Evolutionary conservation across 2,113 vertebrate genomes (phyloP).

Genomic region (Gadus chalcogrammus): DNA sequence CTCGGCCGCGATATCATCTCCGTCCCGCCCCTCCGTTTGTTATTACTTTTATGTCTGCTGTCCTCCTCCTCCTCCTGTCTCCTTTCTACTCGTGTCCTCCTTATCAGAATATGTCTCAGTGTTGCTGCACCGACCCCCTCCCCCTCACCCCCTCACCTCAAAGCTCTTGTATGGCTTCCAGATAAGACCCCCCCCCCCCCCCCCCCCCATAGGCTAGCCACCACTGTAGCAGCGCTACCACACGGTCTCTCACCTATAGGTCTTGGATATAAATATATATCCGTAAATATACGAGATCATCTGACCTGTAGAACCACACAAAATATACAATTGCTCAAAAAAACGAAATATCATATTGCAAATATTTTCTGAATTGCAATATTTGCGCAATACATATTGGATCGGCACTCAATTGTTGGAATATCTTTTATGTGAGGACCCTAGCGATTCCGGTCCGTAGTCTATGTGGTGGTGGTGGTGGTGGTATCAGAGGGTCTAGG

Average conservation of each 20-base stretch:
- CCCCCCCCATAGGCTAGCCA: slow-evolving; percentile 59
- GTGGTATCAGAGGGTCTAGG: too few species aligned
- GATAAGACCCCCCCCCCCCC: slow-evolving; percentile 81
- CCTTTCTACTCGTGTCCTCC: slow-evolving; percentile 54
- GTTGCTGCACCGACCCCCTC: slow-evolving; percentile 49
- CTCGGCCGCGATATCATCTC: slow-evolving; percentile 82
- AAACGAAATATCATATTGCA: too few species aligned
- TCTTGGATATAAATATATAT: background rate
- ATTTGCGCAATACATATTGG: too few species aligned
- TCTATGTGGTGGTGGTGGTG: too few species aligned
- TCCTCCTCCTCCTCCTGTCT: slow-evolving; percentile 44
- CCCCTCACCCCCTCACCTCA: slow-evolving; percentile 51
- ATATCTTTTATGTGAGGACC: too few species aligned
- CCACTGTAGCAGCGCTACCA: slow-evolving; percentile 70
- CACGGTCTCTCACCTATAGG: slow-evolving; percentile 65
- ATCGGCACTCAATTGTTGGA: too few species aligned
- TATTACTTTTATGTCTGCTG: too few species aligned
- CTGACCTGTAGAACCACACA: slow-evolving; percentile 33
- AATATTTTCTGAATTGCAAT: too few species aligned
- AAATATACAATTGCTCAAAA: too few species aligned
- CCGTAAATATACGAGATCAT: slow-evolving; percentile 47
- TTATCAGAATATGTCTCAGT: slow-evolving; percentile 86
- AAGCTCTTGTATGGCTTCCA: slow-evolving; percentile 79
- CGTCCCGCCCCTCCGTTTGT: slow-evolving; percentile 41
- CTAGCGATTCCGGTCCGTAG: too few species aligned